phyloP scores from a whole-genome alignment of 2,113 vertebrate genomes.

The Salvelinus fontinalis region DNA sequence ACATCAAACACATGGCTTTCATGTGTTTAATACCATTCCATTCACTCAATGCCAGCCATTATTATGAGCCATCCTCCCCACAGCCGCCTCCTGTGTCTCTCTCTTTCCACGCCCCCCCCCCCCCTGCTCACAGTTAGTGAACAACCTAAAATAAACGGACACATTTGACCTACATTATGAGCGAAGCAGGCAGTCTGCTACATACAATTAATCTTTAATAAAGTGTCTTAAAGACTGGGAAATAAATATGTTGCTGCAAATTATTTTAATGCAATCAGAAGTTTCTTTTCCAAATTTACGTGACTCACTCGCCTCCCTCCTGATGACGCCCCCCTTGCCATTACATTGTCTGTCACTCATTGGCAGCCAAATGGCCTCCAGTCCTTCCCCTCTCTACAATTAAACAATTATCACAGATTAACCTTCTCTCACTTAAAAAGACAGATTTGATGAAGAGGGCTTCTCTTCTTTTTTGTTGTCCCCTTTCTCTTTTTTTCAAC shows the following conservation, averaged over 20 bases:
- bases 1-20: too few species aligned
- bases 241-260: constrained; percentile 49
- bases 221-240: constrained; percentile 34
- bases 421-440: constrained; percentile 43
- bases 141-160: constrained; percentile 40
- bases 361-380: constrained; percentile 44
- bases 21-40: too few species aligned
- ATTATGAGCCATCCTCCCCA: neutral
- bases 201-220: constrained; percentile 50
- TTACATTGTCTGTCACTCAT: constrained; percentile 43
- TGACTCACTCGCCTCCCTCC: constrained; percentile 18
- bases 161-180: constrained; percentile 37
- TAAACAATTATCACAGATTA: constrained; percentile 67
- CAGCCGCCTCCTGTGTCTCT: neutral
- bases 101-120: neutral
- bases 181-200: constrained; percentile 23
- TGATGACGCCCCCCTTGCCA: constrained; percentile 21
- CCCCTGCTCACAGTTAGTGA: constrained; percentile 26
- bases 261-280: constrained; percentile 38
- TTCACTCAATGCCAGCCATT: too few species aligned
- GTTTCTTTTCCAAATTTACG: constrained; percentile 22
- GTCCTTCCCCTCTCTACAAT: constrained; percentile 46
- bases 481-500: constrained; percentile 1
- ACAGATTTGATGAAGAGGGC: neutral
- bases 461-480: constrained; percentile 10